Evolutionary conservation across 2,888 invertebrate genomes (phyloP).

Genomic region (Linyphia triangularis): DNA sequence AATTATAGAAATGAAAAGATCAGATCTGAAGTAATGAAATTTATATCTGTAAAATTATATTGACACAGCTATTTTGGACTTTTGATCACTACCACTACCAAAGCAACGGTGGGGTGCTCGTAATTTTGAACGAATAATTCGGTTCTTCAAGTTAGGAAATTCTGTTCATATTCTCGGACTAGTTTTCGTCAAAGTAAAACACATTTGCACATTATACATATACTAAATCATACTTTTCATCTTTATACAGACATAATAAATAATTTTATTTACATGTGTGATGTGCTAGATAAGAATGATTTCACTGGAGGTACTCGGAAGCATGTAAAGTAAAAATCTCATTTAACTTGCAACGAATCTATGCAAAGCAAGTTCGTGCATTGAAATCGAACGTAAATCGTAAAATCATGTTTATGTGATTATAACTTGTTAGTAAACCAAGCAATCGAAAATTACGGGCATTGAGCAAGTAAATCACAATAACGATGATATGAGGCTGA

Average conservation of each 20-base stretch:
- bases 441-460: no score
- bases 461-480: no score
- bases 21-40: neutral
- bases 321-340: neutral
- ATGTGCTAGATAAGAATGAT: neutral
- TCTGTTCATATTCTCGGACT: neutral
- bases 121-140: neutral
- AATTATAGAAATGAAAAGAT: neutral
- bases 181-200: neutral
- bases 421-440: neutral
- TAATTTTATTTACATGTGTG: neutral
- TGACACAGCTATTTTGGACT: neutral
- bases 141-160: neutral
- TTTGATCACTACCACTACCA: neutral
- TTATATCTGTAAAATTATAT: no score
- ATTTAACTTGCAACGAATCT: neutral
- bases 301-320: neutral
- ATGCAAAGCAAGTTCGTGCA: neutral
- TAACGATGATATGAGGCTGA: no score
- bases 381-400: neutral
- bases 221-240: neutral
- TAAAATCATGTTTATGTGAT: neutral
- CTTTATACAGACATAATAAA: conserved; percentile 3
- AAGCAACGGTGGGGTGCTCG: neutral
- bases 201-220: neutral